phyloP scores from a whole-genome alignment of 1,140 invertebrate genomes.

The Kradibia gibbosae region DNA sequence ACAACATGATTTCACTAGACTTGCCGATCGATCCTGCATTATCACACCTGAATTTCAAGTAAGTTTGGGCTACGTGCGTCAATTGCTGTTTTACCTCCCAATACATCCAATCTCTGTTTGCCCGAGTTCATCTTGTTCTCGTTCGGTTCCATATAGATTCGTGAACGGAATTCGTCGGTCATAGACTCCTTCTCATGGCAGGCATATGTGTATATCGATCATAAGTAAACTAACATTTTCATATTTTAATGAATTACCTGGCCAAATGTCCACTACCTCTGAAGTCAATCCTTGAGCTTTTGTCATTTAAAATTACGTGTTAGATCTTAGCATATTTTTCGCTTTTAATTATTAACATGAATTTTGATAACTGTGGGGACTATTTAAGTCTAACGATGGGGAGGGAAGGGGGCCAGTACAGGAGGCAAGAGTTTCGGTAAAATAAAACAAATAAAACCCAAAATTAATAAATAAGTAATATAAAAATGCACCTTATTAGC shows the following conservation, averaged over 20 bases:
- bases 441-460: too few relatives aligned
- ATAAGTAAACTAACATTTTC: neutral
- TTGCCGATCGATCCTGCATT: neutral
- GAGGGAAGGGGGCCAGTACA: too few relatives aligned
- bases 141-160: neutral
- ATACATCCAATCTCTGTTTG: neutral
- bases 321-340: neutral
- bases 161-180: neutral
- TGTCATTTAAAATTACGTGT: neutral
- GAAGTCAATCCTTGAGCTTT: too few relatives aligned
- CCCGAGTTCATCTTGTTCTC: neutral
- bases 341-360: neutral
- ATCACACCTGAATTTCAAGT: neutral
- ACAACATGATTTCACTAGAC: neutral
- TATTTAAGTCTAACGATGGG: too few relatives aligned
- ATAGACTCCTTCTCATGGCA: neutral
- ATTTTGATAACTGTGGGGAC: too few relatives aligned
- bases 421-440: too few relatives aligned
- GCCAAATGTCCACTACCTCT: neutral
- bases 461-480: too few relatives aligned
- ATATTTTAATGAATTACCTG: neutral
- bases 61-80: neutral
- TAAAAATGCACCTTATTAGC: too few relatives aligned
- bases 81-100: neutral
- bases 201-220: neutral